Percentiles rank a stretch among this genome's conserved stretches.
These are phyloP conservation scores for Chaenocephalus aceratus DNA, from an alignment of 2,113 vertebrate species.

Conservation along the genomic window DNA sequence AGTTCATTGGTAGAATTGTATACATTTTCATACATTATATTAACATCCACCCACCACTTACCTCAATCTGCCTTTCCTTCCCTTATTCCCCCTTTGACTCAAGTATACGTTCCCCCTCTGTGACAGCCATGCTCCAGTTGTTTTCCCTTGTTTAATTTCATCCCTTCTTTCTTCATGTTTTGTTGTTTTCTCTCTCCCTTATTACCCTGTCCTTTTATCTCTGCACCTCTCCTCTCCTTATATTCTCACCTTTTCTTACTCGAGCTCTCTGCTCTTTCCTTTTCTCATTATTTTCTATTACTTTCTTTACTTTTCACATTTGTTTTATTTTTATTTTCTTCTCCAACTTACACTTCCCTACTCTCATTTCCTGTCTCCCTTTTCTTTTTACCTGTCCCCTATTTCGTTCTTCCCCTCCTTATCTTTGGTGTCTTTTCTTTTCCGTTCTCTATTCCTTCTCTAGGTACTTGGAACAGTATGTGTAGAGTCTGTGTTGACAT, in stretches of 20 bases:
- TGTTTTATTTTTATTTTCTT: not conserved
- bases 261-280: not conserved
- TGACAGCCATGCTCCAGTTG: too few species aligned
- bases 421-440: not conserved
- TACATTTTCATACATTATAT: too few species aligned
- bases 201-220: not conserved
- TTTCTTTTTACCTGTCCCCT: not conserved
- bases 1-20: too few species aligned
- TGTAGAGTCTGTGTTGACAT: constrained; percentile 67
- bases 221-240: not conserved
- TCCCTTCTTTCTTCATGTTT: not conserved
- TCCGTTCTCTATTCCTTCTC: not conserved
- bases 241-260: not conserved
- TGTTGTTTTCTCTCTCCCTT: not conserved
- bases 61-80: too few species aligned
- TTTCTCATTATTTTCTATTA: not conserved
- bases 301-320: not conserved
- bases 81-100: too few species aligned
- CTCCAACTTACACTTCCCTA: not conserved
- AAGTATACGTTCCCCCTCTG: too few species aligned
- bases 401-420: not conserved
- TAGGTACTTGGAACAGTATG: constrained; percentile 52
- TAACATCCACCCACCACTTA: too few species aligned
- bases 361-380: not conserved
- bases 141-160: not conserved